Evolutionary conservation across 2,888 invertebrate genomes (phyloP), one percentile per base, ranked within the genome.

Genomic region (Flexamia atlantica): DNA sequence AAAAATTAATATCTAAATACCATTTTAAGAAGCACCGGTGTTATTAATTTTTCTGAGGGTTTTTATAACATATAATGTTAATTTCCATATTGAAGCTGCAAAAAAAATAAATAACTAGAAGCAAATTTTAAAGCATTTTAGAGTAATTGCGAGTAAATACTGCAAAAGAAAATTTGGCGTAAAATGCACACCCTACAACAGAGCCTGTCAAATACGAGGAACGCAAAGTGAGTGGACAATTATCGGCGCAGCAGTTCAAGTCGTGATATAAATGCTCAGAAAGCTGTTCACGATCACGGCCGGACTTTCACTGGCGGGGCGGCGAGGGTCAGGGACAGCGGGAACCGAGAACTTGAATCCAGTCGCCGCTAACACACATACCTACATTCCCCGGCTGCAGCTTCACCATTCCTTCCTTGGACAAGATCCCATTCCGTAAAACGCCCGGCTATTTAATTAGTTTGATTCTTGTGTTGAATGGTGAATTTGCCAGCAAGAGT

Each of bases 341-440:
- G 9, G 72, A 70, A 72, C 74, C 74, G 46, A 28, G 74, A 76
- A 46, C 74, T 76, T 76, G 74, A 46, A 17, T 46, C 74, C 12
- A 46, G 57, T 20, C 40, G 20, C 40, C 3, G 74, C 46, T 76
- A 70, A 40, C 70, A 70, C 70, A 70, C 70, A 70, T 70, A 70
- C 70, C 70, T 70, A 70, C 70, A 70, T 70, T 40, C 70, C 23
- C 70, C 17, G 46, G 74, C 23, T 46, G 74, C 74, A 76, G 74
- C 74, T 76, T 76, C 74, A 46, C 40, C 46, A 76, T 76, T 76
- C 40, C 36, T 40, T 36, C 20, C n/a, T 30, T 32, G 32, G 30
- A 70, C 2, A 17, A 7, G 46, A n/a, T 32, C 72, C 72, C 46
- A 42, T 12, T 50, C 42, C 46, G 3, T 1, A 25, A 76, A 7